Evolutionary conservation across 2,888 invertebrate genomes (phyloP).

Genomic region (Himalopsyche japonica): DNA sequence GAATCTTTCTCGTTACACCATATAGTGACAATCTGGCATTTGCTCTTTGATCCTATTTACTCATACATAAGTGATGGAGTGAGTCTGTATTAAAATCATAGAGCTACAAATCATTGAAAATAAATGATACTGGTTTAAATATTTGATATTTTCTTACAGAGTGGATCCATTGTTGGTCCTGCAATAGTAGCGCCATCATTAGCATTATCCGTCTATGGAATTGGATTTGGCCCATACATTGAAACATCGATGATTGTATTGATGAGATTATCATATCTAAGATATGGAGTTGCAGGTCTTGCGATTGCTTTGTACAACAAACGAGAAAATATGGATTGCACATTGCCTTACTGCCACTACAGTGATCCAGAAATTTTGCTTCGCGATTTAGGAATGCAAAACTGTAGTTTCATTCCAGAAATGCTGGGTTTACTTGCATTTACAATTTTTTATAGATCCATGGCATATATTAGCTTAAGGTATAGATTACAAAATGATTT

Average conservation of each 20-base stretch:
- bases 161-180: slow-evolving; percentile 64
- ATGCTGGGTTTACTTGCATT: slow-evolving; percentile 61
- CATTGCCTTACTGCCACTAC: slow-evolving; percentile 63
- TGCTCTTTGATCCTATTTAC: too few relatives aligned
- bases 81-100: too few relatives aligned
- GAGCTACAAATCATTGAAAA: not conserved
- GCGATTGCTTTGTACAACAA: slow-evolving; percentile 63
- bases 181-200: slow-evolving; percentile 60
- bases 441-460: slow-evolving; percentile 57
- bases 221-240: slow-evolving; percentile 63
- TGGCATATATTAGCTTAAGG: slow-evolving; percentile 62
- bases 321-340: slow-evolving; percentile 64
- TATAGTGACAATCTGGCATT: too few relatives aligned
- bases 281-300: slow-evolving; percentile 70
- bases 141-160: slow-evolving; percentile 52
- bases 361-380: slow-evolving; percentile 63
- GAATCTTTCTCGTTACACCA: too few relatives aligned
- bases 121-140: not conserved
- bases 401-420: slow-evolving; percentile 58
- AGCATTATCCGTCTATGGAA: slow-evolving; percentile 64
- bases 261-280: slow-evolving; percentile 66
- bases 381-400: slow-evolving; percentile 66
- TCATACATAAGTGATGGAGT: too few relatives aligned
- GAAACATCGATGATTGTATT: slow-evolving; percentile 59
- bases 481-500: slow-evolving; percentile 62